Evolutionary conservation across 2,888 invertebrate genomes (phyloP).

Genomic region (Corbicula japonica): DNA sequence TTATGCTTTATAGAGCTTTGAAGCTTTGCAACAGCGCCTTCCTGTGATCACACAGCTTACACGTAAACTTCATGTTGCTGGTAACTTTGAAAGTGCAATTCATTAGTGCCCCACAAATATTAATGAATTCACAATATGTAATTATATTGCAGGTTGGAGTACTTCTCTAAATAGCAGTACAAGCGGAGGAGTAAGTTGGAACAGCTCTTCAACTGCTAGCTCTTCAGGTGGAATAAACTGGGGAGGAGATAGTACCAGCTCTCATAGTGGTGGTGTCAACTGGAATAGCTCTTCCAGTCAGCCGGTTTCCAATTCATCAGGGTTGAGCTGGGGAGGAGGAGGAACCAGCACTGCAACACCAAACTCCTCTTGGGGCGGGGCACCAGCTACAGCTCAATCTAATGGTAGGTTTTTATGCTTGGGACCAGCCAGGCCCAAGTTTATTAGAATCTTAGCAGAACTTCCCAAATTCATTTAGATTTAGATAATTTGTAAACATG

Average conservation of each 20-base stretch:
- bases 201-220: conserved; percentile 35
- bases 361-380: conserved; percentile 49
- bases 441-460: no score
- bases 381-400: conserved; percentile 56
- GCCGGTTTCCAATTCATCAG: conserved; percentile 27
- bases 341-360: conserved; percentile 12
- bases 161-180: conserved; percentile 31
- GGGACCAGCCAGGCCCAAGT: no score
- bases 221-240: conserved; percentile 68
- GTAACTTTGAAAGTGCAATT: not conserved
- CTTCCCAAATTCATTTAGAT: no score
- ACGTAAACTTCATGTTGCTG: no score
- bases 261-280: conserved; percentile 43
- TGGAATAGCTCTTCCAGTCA: conserved; percentile 59
- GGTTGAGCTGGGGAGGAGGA: conserved; percentile 59
- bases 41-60: no score
- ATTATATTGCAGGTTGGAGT: conserved; percentile 47
- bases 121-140: conserved; percentile 12
- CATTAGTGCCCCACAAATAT: not conserved
- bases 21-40: no score
- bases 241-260: conserved; percentile 68
- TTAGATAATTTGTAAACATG: no score
- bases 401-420: conserved; percentile 54
- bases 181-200: conserved; percentile 56
- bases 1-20: no score